Evolutionary conservation across 2,888 invertebrate genomes (phyloP), one percentile per base, ranked within the genome.

Genomic region (Drosophila antonietae): DNA sequence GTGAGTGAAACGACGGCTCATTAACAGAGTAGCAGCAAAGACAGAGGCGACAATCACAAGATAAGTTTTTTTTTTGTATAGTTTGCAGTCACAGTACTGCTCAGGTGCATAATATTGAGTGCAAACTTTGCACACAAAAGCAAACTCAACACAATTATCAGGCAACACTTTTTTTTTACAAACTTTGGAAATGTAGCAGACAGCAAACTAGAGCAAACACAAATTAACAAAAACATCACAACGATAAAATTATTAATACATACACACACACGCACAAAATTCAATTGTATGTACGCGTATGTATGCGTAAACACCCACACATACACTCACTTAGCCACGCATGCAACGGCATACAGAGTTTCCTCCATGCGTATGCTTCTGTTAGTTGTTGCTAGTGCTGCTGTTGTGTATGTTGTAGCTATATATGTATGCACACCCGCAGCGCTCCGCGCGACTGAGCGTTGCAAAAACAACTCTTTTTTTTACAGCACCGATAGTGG

Each of bases 141-240:
- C 56, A 43, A 56, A 37, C 43, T 20, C 28, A 12, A 44, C 28
- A 39, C 14, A 57, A 23, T 47, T 57, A 44, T 18, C 35, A 43
- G 43, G 41, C 56, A 31, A 33, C 20, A 43, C 31, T 31, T 37
- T 70, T n/a, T 53, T 53, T 49, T 56, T 43, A 60, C 23, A 44
- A 66, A 70, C 47, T 73, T 56, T 57, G 44, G n/a, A 55, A 65
- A 39, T 63, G 55, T 69, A 53, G 44, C 60, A 76, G 43, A 15
- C 64, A 37, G 68, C 28, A 64, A 88, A 73, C 75, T 83, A 69
- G 84, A 81, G 69, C 85, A 89, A 87, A 81, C 69, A 79, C 73
- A 84, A 78, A 83, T 80, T 69, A 69, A 75, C 74, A 70, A 67
- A 51, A 83, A 81, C 84, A 69, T 81, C 80, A 82, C 74, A 69